Base-by-base conservation (phyloP, 2,113 vertebrate genomes). In the Meleagris gallopavo region DNA sequence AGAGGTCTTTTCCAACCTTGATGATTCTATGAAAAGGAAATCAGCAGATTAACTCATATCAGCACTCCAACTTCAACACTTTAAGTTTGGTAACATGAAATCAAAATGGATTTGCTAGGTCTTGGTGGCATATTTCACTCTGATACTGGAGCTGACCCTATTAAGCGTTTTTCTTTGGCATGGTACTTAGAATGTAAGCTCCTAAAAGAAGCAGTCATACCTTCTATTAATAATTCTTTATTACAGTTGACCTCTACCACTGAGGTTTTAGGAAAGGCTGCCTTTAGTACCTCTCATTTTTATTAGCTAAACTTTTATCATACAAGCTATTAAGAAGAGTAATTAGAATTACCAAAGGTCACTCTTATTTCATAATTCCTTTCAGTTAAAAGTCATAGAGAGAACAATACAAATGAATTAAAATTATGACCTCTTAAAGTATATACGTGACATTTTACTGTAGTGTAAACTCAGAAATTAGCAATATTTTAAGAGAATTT, bases 311-410 rank as follows among this genome's bases (percentile, higher is more conserved):
- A 48, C 3, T 32, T 88, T 88, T 94, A 52, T 88, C n/a, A 48
- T 80, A 45, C 25, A 67, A 74, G 22, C 50, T 71, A 32, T 32
- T 77, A 75, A 77, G 50, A 86, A 89, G 89, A 89, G 50, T 85
- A 91, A 89, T 93, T 86, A 67, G 66, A 77, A 88, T 84, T 88
- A 67, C 32, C 64, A 88, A 38, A 92, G 43, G 38, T 89, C 36
- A 83, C 27, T 67, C 24, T 54, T 84, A 48, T 30, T 92, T 91
- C 9, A 25, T 88, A 89, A 77, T 77, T 91, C 13, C 34, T 88
- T 80, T 14, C 22, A 46, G 17, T 83, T 83, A 62, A 85, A 89
- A 94, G 24, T 43, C 52, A 32, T 9, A 67, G 64, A 89, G 16
- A 79, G 40, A 77, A 64, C 40, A 72, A 46, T 83, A 71, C 29